A percentile compares a stretch with the other conserved stretches of the same genome.
phyloP scores from a whole-genome alignment of 2,888 invertebrate species.

The Phalera bucephala region DNA sequence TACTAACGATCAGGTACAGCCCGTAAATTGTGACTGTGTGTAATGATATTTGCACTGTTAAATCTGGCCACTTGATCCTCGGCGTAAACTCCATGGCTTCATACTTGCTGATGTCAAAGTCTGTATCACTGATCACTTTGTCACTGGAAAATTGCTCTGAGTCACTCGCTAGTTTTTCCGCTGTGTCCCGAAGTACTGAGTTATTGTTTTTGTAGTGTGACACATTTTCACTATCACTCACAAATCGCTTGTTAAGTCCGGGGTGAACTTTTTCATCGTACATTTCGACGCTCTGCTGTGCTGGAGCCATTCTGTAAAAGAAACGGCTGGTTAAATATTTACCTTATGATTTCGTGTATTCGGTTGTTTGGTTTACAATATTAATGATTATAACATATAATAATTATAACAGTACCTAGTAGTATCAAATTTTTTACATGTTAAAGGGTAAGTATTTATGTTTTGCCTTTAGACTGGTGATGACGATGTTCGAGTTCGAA shows the following conservation, averaged over 20 bases:
- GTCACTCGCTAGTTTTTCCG: not conserved
- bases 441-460: no score
- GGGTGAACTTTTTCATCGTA: slow-evolving; percentile 40
- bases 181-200: slow-evolving; percentile 39
- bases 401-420: no score
- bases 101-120: slow-evolving; percentile 66
- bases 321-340: slow-evolving; percentile 4
- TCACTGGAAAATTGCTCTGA: slow-evolving; percentile 24
- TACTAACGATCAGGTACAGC: slow-evolving; percentile 84
- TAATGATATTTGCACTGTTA: slow-evolving; percentile 86
- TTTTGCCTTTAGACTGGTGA: no score
- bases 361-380: no score
- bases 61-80: slow-evolving; percentile 88
- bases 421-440: no score
- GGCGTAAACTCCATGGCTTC: slow-evolving; percentile 82
- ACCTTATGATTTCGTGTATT: not conserved
- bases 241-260: slow-evolving; percentile 49
- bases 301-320: slow-evolving; percentile 56
- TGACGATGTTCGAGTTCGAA: no score
- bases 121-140: slow-evolving; percentile 42
- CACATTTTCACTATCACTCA: slow-evolving; percentile 34
- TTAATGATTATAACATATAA: no score
- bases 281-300: slow-evolving; percentile 52
- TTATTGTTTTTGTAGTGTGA: slow-evolving; percentile 53
- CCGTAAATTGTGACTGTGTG: slow-evolving; percentile 88